phyloP scores from a whole-genome alignment of 2,113 vertebrate genomes.

The Chelonoidis abingdonii region DNA sequence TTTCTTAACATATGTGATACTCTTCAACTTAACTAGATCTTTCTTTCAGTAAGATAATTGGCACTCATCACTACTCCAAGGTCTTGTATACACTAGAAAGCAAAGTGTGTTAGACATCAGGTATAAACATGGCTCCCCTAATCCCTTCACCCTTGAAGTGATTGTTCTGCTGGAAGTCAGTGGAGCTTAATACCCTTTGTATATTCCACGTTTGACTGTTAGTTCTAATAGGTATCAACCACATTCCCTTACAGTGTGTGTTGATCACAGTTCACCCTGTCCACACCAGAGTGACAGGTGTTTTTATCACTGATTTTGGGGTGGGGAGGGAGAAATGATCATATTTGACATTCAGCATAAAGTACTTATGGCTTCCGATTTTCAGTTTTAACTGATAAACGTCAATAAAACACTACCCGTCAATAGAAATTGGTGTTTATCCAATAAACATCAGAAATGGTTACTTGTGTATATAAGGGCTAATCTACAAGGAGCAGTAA shows the following conservation, averaged over 20 bases:
- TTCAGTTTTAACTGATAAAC: not conserved
- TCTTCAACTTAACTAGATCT: not conserved
- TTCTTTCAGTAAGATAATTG: not conserved
- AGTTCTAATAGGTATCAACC: not conserved
- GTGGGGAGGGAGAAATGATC: not conserved
- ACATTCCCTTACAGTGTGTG: accelerated
- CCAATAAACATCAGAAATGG: not conserved
- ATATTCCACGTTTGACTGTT: not conserved
- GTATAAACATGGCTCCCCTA: not conserved
- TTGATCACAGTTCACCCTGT: not conserved
- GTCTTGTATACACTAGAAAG: not conserved
- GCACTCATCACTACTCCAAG: not conserved
- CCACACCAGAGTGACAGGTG: not conserved
- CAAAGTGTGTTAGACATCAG: not conserved
- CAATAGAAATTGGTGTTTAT: not conserved
- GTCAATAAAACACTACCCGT: not conserved
- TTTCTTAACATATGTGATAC: not conserved
- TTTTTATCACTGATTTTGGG: not conserved
- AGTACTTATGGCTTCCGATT: not conserved
- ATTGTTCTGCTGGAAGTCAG: not conserved
- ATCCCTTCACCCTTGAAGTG: not conserved
- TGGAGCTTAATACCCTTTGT: not conserved
- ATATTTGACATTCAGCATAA: accelerated
- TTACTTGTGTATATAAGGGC: not conserved
- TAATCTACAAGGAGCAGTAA: not conserved